Evolutionary conservation across 2,888 invertebrate genomes (phyloP), one percentile per base, ranked within the genome.

Genomic region (Chironomus tentans): DNA sequence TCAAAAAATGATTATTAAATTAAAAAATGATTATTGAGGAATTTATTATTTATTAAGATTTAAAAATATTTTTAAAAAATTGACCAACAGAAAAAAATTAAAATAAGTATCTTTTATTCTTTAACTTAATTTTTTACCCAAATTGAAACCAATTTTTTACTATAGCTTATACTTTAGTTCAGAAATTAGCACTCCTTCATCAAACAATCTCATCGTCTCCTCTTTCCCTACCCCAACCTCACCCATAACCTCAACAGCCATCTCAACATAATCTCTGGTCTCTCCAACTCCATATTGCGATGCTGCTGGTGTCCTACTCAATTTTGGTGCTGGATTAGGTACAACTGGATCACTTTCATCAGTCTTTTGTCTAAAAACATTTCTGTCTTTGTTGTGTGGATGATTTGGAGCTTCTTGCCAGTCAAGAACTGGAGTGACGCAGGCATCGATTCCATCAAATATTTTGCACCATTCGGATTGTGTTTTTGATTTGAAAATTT

Each of bases 341-440:
- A 88, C 82, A 65, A 87, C 79, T 65, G 81, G 79, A 48, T 83
- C 38, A 38, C 10, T 38, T 2, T 38, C 81, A 71, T 87, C 83
- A 56, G 80, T 78, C 2, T 79, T 79, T 48, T 79, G 78, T 77
- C 84, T 82, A 82, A 94, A 95, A 62, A 88, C 86, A 1, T 87
- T 81, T 76, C 89, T 86, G 47, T 85, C 83, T 15, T 81, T 81
- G 81, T 95, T 92, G 81, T 95, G 95, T 47, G 85, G 83, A 83
- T 93, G 88, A 68, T 84, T 79, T 68, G 89, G 86, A 1, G 92
- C 94, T 79, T 91, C 88, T 12, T 90, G 85, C 78, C 92, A 83
- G 28, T 91, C 87, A 77, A 98, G 82, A 28, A 99, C 92, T 0
- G 98, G 98, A 74, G 94, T 93, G 0, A 97, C 96, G 85, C 98